Evolutionary conservation across 2,888 invertebrate species (phyloP), one percentile per base, ranked within the genome.

Genomic region (Pherbina coryleti): DNA sequence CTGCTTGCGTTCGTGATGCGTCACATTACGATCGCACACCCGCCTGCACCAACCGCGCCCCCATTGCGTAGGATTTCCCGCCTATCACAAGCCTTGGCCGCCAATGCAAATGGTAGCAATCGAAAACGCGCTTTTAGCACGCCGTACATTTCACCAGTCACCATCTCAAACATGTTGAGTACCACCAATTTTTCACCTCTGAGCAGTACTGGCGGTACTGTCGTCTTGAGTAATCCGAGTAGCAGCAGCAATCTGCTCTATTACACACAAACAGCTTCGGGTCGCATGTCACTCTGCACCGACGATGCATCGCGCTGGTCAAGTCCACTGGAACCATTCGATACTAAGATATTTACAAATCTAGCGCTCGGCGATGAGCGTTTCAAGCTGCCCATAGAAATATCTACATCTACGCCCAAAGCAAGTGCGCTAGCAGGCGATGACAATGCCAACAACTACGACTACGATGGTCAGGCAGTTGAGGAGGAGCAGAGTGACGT

Each of bases 111-210:
- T 64, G 14, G 53, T 34, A 82, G 80, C 77, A 84, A 82, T 82
- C 86, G 88, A 72, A 87, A 86, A 51, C 82, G 88, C 34, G 88
- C 88, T 72, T 85, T 87, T 78, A 89, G 86, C 79, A 89, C 87
- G 70, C 87, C 89, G 1, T 85, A 87, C 60, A 83, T 87, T 76
- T 82, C 85, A 60, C 78, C 82, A 19, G 72, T 78, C 49, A 78
- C 76, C 44, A 75, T 80, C 72, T 67, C 67, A 51, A 79, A 9
- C 72, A 78, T 62, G 73, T 76, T 73, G 79, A 78, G 22, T 66
- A 79, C 11, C 31, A 19, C 22, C 25, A 67, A 44, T 44, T 44
- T 44, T 44, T 2, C 44, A 1, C 4, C 44, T 3, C 75, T 44
- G 53, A 79, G 64, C 70, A 74, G 70, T 66, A 76, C 70, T 51